Evolutionary conservation across 92 coral and sea anemone genomes (phyloP).

Genomic region (Parazoanthus swiftii): DNA sequence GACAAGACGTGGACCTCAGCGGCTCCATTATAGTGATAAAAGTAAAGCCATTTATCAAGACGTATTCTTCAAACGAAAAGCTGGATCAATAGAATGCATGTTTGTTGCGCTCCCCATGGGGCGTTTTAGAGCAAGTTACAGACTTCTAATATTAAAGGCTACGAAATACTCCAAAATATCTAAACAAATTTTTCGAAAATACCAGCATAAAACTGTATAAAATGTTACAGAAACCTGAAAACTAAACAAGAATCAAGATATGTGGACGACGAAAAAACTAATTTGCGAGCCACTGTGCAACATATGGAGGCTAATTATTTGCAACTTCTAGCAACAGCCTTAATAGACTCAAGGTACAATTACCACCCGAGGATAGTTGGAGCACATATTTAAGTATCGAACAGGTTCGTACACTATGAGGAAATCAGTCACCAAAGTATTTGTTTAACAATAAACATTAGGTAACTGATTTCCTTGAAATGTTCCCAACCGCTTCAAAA

Average conservation of each 20-base stretch:
- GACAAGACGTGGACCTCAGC: constrained; percentile 30
- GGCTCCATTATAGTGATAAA: constrained; percentile 35
- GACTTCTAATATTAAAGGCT: no score
- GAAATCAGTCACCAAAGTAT: background rate
- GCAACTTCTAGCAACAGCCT: background rate
- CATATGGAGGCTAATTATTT: no score
- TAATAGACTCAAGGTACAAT: background rate
- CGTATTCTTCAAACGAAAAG: background rate
- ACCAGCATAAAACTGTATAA: no score
- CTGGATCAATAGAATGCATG: background rate
- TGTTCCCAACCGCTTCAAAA: no score
- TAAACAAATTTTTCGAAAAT: no score
- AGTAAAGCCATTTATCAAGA: constrained; percentile 7
- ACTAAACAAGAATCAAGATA: no score
- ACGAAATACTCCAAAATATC: no score
- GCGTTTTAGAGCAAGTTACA: no score
- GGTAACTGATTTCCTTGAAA: background rate
- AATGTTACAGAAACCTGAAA: no score
- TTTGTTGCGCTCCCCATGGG: background rate
- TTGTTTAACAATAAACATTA: background rate
- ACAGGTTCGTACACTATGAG: background rate
- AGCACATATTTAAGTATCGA: background rate
- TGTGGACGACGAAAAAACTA: no score
- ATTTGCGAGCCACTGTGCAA: no score
- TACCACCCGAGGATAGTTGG: background rate